phyloP scores from a whole-genome alignment of 2,797 vertebrate species.

The Helicolenus hilgendorfi region DNA sequence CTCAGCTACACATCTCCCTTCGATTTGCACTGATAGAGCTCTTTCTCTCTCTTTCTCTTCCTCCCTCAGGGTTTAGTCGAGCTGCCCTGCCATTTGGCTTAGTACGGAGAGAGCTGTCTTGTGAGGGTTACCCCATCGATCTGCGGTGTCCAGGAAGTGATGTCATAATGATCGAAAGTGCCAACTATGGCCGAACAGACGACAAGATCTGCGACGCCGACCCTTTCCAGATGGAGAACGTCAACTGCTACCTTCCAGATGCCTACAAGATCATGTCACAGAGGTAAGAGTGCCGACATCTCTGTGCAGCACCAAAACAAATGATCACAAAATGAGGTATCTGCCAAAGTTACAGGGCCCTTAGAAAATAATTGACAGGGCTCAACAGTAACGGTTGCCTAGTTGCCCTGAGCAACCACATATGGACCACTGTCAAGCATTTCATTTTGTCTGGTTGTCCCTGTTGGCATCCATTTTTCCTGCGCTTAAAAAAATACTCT shows the following conservation, averaged over 20 bases:
- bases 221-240: conserved; percentile 99
- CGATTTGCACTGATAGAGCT: conserved; percentile 70
- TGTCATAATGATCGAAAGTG: conserved; percentile 99
- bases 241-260: conserved; percentile 99
- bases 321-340: conserved; percentile 2
- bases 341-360: conserved; percentile 30
- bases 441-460: conserved; percentile 38
- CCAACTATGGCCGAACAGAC: conserved; percentile 98
- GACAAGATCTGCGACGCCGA: conserved; percentile 99
- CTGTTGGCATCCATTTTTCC: conserved; percentile 34
- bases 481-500: conserved; percentile 16
- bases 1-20: conserved; percentile 59
- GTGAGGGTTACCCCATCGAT: conserved; percentile 99
- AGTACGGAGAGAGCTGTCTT: conserved; percentile 97
- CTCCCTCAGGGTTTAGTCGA: conserved; percentile 94
- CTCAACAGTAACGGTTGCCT: background rate
- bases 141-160: conserved; percentile 99
- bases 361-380: conserved; percentile 37
- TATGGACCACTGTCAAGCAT: conserved; percentile 44
- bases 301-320: background rate
- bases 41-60: conserved; percentile 20
- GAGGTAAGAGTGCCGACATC: conserved; percentile 89
- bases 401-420: conserved; percentile 35
- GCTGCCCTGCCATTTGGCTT: conserved; percentile 97
- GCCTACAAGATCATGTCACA: conserved; percentile 99